phyloP scores from a whole-genome alignment of 2,888 invertebrate genomes.

The Agrochola circellaris region DNA sequence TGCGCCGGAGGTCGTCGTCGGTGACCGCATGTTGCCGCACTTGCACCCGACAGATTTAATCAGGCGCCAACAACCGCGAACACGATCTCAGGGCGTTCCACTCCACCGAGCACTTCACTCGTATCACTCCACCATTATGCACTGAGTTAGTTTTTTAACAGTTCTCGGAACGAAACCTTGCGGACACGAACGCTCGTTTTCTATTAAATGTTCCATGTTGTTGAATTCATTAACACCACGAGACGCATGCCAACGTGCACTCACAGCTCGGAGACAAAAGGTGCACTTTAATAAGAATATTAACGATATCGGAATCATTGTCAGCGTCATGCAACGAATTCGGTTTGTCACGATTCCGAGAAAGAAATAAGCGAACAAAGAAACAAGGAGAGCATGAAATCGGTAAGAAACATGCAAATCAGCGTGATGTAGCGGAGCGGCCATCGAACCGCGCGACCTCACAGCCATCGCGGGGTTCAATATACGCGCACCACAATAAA shows the following conservation, averaged over 20 bases:
- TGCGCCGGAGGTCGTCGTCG: conserved; percentile 63
- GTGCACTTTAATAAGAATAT: conserved; percentile 58
- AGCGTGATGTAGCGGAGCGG: conserved; percentile 77
- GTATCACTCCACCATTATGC: conserved; percentile 65
- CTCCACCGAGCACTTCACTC: conserved; percentile 71
- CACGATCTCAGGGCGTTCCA: conserved; percentile 78
- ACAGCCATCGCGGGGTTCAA: conserved; percentile 56
- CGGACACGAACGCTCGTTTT: conserved; percentile 66
- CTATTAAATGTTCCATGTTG: conserved; percentile 61
- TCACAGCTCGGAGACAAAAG: conserved; percentile 52
- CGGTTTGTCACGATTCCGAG: conserved; percentile 77
- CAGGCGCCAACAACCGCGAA: conserved; percentile 80
- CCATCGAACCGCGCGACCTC: conserved; percentile 79
- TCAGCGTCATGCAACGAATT: conserved; percentile 72
- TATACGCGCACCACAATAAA: conserved; percentile 63
- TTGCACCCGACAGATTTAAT: conserved; percentile 82
- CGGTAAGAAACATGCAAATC: conserved; percentile 82
- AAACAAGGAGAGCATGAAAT: conserved; percentile 78
- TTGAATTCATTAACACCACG: conserved; percentile 51
- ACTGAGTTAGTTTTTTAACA: conserved; percentile 61
- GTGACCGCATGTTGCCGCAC: conserved; percentile 74
- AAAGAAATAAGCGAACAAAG: conserved; percentile 76
- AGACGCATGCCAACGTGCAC: conserved; percentile 57
- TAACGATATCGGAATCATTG: conserved; percentile 62
- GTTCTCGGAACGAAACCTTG: conserved; percentile 62